phyloP scores from a whole-genome alignment of 2,888 invertebrate genomes.

The Geotrupes spiniger region DNA sequence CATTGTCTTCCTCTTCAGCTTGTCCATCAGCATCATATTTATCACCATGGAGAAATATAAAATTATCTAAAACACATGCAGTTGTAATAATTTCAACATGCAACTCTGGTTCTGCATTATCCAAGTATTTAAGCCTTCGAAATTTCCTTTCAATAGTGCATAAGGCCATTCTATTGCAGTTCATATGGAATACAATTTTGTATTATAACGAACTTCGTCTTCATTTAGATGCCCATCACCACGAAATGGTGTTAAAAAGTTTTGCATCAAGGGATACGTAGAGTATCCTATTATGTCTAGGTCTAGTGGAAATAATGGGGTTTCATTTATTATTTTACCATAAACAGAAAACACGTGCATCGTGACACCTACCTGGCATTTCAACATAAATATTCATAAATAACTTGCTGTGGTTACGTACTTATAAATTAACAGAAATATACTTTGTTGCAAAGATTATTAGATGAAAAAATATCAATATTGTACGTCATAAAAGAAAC shows the following conservation, averaged over 20 bases:
- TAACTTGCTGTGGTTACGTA: conserved; percentile 16
- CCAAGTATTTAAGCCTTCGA: conserved; percentile 21
- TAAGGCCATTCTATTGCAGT: conserved; percentile 20
- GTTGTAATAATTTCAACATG: conserved; percentile 7
- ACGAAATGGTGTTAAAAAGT: conserved; percentile 10
- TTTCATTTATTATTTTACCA: conserved; percentile 9
- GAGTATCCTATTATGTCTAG: conserved; percentile 14
- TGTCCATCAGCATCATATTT: too few species aligned
- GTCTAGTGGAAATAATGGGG: too few species aligned
- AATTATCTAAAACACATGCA: conserved; percentile 7
- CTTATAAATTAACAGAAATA: conserved; percentile 11
- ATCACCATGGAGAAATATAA: too few species aligned
- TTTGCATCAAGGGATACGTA: conserved; percentile 8
- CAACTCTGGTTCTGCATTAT: conserved; percentile 9
- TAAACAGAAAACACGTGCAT: conserved; percentile 12
- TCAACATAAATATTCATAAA: too few species aligned
- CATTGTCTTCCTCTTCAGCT: too few species aligned
- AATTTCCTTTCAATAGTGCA: conserved; percentile 22
- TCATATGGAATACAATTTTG: conserved; percentile 8
- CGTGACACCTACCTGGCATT: too few species aligned
- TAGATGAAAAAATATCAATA: too few species aligned
- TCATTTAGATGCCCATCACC: too few species aligned
- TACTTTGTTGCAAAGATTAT: too few species aligned
- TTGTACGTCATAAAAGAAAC: too few species aligned
- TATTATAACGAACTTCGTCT: conserved; percentile 9